These are phyloP conservation scores for Podarcis raffonei DNA, from an alignment of 2,113 vertebrate genomes.

Conservation along the genomic window DNA sequence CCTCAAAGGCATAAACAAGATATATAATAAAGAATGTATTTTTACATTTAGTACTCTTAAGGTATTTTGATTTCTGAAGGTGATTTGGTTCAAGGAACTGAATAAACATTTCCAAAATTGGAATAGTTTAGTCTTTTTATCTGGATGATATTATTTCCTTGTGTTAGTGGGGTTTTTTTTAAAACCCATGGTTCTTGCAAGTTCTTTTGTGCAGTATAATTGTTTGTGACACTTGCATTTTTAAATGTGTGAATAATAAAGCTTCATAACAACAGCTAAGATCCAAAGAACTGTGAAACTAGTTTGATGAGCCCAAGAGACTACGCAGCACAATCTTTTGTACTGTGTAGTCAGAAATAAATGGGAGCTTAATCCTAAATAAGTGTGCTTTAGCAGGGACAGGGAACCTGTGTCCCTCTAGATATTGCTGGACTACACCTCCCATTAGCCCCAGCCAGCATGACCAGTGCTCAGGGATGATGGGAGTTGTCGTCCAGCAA, in stretches of 20 bases:
- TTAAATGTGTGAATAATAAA: neutral
- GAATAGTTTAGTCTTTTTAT: neutral
- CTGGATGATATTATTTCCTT: constrained; percentile 17
- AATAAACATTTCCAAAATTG: constrained; percentile 29
- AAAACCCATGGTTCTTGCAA: constrained; percentile 12
- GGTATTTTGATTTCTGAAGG: constrained; percentile 19
- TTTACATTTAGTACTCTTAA: neutral
- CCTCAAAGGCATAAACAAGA: neutral
- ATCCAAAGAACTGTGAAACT: neutral
- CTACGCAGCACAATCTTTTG: too few relatives aligned
- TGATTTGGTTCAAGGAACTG: neutral
- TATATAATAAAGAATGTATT: neutral
- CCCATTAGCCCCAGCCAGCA: too few relatives aligned
- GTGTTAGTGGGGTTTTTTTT: neutral
- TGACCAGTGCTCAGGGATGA: too few relatives aligned
- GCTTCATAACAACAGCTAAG: neutral
- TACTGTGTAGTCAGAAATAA: too few relatives aligned
- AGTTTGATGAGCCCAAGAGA: neutral
- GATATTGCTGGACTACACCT: too few relatives aligned
- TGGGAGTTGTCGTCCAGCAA: too few relatives aligned
- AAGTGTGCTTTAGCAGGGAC: too few relatives aligned
- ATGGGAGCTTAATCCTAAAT: too few relatives aligned
- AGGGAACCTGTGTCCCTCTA: too few relatives aligned
- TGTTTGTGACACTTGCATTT: constrained; percentile 2
- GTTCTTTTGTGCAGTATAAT: neutral